Base-by-base conservation (phyloP, 2,113 vertebrate genomes). In the Pseudolaguvia tuberculata region DNA sequence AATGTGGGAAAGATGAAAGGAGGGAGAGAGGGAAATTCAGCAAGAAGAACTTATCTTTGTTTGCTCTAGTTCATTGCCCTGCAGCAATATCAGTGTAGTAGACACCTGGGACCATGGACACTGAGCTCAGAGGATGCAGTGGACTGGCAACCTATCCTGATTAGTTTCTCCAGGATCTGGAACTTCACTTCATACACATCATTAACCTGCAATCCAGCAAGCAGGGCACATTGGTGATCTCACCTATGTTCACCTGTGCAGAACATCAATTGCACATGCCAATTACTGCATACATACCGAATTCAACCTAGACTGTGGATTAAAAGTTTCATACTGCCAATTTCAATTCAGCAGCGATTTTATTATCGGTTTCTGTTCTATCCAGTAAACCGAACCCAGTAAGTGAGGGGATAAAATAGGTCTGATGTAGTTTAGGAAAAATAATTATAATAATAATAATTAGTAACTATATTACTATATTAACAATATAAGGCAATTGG, bases 151-250 rank as follows among this genome's bases (percentile, higher is more conserved):
- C 85, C 75, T 80, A 76, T 73, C 79, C 84, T 90, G 88, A 89
- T 91, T 90, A 86, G 86, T 89, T 91, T 89, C 87, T 88, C 85
- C 88, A 88, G 84, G 79, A 81, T 85, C 87, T 66, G 83, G 87
- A 88, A 89, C 89, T 87, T 80, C 79, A 79, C 84, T 83, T 82
- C 81, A 83, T 85, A 82, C 83, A 84, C 85, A 82, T 85, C 84
- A 88, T 88, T 89, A 89, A 85, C 82, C 84, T 82, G 84, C 75
- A 81, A 68, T 78, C 84, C 67, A 76, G 79, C 48, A 59, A 83
- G 82, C 81, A 79, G 52, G 78, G 77, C 70, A 55, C 85, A 81
- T 85, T 81, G 82, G 86, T 84, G 84, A 85, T 83, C 85, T 80
- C 66, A 78, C 79, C 79, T 79, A 82, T 81, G 83, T 78, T 85